A percentile compares a stretch with the other conserved stretches of the same genome.
phyloP scores from a whole-genome alignment of 2,888 invertebrate genomes.

The Aphrophora alni region DNA sequence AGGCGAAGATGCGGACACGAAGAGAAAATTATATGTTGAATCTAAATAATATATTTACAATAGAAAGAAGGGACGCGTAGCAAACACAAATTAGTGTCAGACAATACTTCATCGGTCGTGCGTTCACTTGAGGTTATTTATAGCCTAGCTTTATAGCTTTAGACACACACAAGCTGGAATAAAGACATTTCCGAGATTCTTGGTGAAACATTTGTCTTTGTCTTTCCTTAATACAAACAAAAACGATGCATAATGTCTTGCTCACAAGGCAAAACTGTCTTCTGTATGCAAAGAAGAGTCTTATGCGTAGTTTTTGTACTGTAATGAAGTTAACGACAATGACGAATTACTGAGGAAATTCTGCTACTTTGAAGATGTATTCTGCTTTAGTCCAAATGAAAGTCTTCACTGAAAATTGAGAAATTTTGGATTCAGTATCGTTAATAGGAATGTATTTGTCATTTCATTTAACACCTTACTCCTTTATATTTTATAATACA shows the following conservation, averaged over 20 bases:
- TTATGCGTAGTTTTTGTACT: not conserved
- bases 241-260: not conserved
- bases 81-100: not conserved
- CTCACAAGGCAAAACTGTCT: not conserved
- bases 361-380: no score
- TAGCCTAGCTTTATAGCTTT: not conserved
- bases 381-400: no score
- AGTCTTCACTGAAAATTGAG: no score
- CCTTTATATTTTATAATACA: no score
- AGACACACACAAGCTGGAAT: not conserved
- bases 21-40: not conserved
- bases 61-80: not conserved
- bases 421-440: no score
- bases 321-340: not conserved
- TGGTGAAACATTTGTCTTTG: not conserved
- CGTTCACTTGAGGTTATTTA: not conserved
- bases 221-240: not conserved
- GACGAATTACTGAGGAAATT: not conserved
- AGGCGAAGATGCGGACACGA: no score
- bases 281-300: not conserved
- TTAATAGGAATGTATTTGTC: no score
- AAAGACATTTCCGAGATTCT: not conserved
- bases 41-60: not conserved
- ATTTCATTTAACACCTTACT: no score
- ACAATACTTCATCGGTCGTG: not conserved